These are phyloP conservation scores for Dasypolia templi DNA, from an alignment of 2,888 invertebrate genomes.

Conservation along the genomic window DNA sequence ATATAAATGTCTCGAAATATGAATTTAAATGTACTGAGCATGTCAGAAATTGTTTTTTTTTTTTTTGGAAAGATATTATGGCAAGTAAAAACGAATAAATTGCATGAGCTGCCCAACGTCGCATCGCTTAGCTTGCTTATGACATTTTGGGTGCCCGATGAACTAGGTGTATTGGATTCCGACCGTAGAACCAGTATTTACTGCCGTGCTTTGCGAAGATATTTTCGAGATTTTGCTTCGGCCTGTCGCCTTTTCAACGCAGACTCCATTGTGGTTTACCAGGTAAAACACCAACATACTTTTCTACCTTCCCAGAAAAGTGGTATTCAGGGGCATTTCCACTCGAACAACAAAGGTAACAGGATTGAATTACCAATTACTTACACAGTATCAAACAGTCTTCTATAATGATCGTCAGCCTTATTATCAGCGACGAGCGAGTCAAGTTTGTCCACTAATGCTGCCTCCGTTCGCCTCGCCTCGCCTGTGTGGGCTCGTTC, in stretches of 20 bases:
- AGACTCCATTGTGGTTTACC: not conserved
- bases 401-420: constrained; percentile 97
- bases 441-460: constrained; percentile 98
- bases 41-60: not conserved
- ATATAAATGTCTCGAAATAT: not conserved
- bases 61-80: not conserved
- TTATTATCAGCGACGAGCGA: constrained; percentile 97
- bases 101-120: not conserved
- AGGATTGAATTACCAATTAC: constrained; percentile 79
- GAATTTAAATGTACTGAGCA: not conserved
- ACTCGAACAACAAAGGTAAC: not conserved
- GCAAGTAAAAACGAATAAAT: not conserved
- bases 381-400: constrained; percentile 99
- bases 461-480: constrained; percentile 97
- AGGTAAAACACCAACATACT: not conserved
- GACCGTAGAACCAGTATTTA: not conserved
- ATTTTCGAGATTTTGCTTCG: not conserved
- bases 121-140: not conserved
- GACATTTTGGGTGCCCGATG: not conserved
- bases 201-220: not conserved
- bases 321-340: not conserved
- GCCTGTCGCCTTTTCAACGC: not conserved
- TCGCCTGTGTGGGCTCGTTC: constrained; percentile 95
- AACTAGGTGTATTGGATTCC: not conserved
- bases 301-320: not conserved